Evolutionary conservation across 2,113 vertebrate genomes (phyloP).

Genomic region (Brienomyrus brachyistius): DNA sequence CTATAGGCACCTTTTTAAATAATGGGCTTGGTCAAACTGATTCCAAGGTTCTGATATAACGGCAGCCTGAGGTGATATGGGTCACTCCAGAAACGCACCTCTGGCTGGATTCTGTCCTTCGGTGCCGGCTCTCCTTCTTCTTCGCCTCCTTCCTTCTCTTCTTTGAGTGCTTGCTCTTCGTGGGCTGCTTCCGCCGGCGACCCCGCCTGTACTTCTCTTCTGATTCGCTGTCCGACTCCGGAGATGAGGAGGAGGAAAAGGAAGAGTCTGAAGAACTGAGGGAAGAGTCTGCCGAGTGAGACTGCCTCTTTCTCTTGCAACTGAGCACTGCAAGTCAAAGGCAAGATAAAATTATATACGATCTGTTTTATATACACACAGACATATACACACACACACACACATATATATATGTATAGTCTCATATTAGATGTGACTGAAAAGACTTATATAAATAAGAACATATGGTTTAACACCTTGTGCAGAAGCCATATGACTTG

Average conservation of each 20-base stretch:
- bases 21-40: not conserved
- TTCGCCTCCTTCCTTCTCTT: slow-evolving; percentile 64
- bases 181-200: slow-evolving; percentile 65
- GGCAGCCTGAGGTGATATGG: not conserved
- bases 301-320: slow-evolving; percentile 70
- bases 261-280: slow-evolving; percentile 55
- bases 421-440: not conserved
- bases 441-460: not conserved
- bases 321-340: slow-evolving; percentile 65
- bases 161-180: slow-evolving; percentile 68
- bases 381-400: not conserved
- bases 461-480: not conserved
- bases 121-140: slow-evolving; percentile 53
- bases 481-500: not conserved
- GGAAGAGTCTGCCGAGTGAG: slow-evolving; percentile 70
- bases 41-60: not conserved
- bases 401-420: not conserved
- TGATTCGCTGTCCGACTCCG: slow-evolving; percentile 68
- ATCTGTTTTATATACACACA: not conserved
- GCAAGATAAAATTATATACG: slow-evolving; percentile 3
- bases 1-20: not conserved
- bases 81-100: slow-evolving; percentile 47
- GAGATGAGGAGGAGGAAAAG: slow-evolving; percentile 64
- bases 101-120: slow-evolving; percentile 43
- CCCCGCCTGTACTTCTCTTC: slow-evolving; percentile 58